Percentiles rank a stretch among this genome's conserved stretches.
Evolutionary conservation across 2,797 vertebrate species (phyloP).

Genomic region (Prionace glauca): DNA sequence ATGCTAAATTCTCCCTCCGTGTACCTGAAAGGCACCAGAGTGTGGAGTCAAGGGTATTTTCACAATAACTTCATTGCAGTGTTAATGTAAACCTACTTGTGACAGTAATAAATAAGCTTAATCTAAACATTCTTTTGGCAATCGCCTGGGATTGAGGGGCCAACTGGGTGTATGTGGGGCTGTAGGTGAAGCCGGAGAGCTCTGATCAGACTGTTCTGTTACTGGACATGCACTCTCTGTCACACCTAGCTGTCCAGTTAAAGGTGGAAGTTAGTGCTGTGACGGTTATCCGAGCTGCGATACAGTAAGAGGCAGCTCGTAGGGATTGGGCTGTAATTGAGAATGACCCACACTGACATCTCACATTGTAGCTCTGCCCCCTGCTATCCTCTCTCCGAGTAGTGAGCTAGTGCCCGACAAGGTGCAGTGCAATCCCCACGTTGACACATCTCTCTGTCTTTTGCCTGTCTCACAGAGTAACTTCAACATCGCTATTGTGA

Average conservation of each 20-base stretch:
- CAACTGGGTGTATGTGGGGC: neutral
- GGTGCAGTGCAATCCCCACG: neutral
- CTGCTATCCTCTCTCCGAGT: neutral
- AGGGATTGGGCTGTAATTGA: neutral
- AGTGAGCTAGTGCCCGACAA: neutral
- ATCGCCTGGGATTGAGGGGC: neutral
- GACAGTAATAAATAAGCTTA: too few relatives aligned
- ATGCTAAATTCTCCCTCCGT: too few relatives aligned
- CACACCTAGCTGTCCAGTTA: neutral
- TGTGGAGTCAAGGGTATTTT: too few relatives aligned
- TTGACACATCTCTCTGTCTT: neutral
- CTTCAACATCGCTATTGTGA: conserved; percentile 79
- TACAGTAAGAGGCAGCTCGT: neutral
- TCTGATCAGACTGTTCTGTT: neutral
- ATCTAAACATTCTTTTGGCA: neutral
- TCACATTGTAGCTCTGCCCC: neutral
- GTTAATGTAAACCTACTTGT: too few relatives aligned
- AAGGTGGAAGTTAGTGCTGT: neutral
- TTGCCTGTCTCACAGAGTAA: conserved; percentile 59
- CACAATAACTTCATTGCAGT: too few relatives aligned
- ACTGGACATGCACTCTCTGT: neutral
- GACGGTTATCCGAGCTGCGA: neutral
- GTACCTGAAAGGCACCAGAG: too few relatives aligned
- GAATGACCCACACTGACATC: neutral
- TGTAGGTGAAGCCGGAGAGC: neutral